Evolutionary conservation across 2,797 vertebrate genomes (phyloP), one percentile per base, ranked within the genome.

Genomic region (Enteromius trimaculatus): DNA sequence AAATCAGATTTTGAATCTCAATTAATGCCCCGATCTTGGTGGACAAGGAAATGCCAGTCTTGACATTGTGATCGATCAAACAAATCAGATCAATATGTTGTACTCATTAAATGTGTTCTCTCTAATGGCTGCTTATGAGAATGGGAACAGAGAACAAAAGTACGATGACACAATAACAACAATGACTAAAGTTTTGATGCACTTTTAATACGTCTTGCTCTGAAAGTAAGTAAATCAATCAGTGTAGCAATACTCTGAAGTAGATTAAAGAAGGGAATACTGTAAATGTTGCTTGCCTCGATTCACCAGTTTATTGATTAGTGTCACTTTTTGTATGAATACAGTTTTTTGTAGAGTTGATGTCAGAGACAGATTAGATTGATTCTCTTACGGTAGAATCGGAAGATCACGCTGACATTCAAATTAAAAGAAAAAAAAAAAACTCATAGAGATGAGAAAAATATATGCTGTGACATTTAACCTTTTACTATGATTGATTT

Each of bases 11-110:
- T 85, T 80, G 86, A 90, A 88, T 88, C 88, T 88, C 68, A 81
- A 62, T 81, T 64, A 72, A 84, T 88, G 83, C 88, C 80, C 80
- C 89, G 75, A 87, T 90, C 88, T 81, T 88, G 77, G 84, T 88
- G 90, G 88, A 91, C 84, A 82, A 90, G 87, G 79, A 93, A 94
- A 94, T 92, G 90, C 90, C 91, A 91, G 60, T 82, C 72, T 84
- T 89, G 90, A 83, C 91, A 90, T 88, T 82, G 89, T 91, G 87
- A 93, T 88, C 90, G 89, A 93, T 92, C 87, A 81, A 77, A 70
- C 79, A 83, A 91, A 92, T 93, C 84, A 75, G 80, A 92, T 92
- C 84, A 91, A 84, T 88, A 68, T 44, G 79, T 87, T 82, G n/a
- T 83, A 87, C 64, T 84, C 85, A 86, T 85, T 83, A 71, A 90